These are phyloP conservation scores for Liasis olivaceus DNA, from an alignment of 2,797 vertebrate species.

Conservation along the genomic window DNA sequence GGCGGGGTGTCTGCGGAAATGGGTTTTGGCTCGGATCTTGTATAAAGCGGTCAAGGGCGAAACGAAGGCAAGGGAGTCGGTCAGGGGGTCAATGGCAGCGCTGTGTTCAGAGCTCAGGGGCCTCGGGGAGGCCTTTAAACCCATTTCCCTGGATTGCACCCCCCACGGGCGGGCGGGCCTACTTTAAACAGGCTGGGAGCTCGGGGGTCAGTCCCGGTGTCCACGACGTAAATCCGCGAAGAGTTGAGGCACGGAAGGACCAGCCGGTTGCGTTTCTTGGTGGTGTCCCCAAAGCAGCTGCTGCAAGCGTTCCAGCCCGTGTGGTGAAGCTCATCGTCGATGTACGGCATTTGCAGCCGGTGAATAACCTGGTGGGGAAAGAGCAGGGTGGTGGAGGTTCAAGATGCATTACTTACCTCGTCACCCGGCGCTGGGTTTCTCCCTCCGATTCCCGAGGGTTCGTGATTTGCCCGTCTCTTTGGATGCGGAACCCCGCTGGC, in stretches of 20 bases:
- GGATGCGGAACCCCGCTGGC: fast-evolving
- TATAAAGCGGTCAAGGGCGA: not conserved
- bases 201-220: constrained; percentile 77
- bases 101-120: fast-evolving
- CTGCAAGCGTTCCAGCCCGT: constrained; percentile 94
- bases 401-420: not conserved
- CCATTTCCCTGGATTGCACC: not conserved
- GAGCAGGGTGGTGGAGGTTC: not conserved
- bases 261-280: constrained; percentile 82
- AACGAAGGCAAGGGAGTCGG: too few species aligned
- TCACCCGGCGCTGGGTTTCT: not conserved
- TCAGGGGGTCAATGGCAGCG: not conserved
- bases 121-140: not conserved
- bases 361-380: constrained; percentile 84
- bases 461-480: not conserved
- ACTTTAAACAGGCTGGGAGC: constrained; percentile 86
- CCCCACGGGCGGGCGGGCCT: not conserved
- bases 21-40: not conserved
- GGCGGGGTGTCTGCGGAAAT: not conserved
- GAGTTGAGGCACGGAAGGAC: constrained; percentile 87
- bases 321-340: constrained; percentile 90
- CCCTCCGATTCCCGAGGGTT: not conserved
- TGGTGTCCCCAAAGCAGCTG: constrained; percentile 85
- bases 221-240: constrained; percentile 87
- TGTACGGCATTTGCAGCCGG: constrained; percentile 86